phyloP scores from a whole-genome alignment of 2,888 invertebrate genomes.

The Tetrapedia diversipes region DNA sequence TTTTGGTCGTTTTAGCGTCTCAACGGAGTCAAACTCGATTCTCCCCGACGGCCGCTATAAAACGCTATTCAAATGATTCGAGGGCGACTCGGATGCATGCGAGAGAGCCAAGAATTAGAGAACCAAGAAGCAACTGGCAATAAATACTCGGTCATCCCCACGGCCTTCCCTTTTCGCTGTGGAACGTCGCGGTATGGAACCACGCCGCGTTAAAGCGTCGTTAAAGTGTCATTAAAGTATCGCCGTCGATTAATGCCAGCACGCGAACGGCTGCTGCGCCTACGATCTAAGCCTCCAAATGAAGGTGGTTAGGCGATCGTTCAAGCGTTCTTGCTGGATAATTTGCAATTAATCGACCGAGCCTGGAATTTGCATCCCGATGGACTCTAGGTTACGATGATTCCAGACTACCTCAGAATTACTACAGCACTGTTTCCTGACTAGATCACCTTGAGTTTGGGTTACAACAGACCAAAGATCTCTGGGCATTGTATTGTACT shows the following conservation, averaged over 20 bases:
- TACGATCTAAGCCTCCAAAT: constrained; percentile 27
- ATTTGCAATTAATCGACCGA: neutral
- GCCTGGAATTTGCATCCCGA: neutral
- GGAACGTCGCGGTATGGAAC: constrained; percentile 48
- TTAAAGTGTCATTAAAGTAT: constrained; percentile 72
- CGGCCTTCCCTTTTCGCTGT: neutral
- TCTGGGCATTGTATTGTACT: no score
- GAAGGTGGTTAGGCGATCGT: no score
- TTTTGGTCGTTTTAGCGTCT: neutral
- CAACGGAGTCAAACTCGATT: neutral
- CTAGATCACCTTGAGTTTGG: no score
- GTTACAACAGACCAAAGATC: no score
- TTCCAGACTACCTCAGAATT: neutral
- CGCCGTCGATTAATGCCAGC: constrained; percentile 67
- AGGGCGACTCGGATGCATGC: neutral
- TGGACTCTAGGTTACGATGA: neutral
- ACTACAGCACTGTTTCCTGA: no score
- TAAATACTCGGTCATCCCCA: constrained; percentile 39
- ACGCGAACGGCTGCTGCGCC: constrained; percentile 57
- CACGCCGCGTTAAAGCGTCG: constrained; percentile 70
- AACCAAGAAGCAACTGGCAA: constrained; percentile 32
- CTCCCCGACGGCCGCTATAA: constrained; percentile 14
- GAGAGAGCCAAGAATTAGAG: constrained; percentile 21
- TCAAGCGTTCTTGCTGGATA: neutral
- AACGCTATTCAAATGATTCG: constrained; percentile 25